Evolutionary conservation across 2,888 invertebrate genomes (phyloP).

Genomic region (Agonopterix heracliana): DNA sequence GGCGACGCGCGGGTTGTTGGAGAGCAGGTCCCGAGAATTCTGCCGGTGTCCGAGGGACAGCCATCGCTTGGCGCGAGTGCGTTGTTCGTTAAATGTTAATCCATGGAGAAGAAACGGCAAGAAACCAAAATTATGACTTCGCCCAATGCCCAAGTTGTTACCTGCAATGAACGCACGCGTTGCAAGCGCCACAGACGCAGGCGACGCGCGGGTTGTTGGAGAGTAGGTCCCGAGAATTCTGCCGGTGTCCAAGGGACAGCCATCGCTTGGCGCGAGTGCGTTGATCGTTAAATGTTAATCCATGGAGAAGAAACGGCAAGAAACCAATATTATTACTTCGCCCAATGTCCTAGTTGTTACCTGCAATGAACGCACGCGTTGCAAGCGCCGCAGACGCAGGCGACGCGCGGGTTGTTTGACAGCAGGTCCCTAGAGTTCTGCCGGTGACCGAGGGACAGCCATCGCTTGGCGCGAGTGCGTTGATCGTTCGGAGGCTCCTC

Average conservation of each 20-base stretch:
- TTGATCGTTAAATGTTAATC: slow-evolving; percentile 20
- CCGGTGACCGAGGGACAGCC: slow-evolving; percentile 29
- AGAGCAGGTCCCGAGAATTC: slow-evolving; percentile 46
- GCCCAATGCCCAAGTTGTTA: slow-evolving; percentile 10
- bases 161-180: slow-evolving; percentile 54
- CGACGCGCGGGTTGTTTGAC: slow-evolving; percentile 52
- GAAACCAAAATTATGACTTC: no score
- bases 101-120: no score
- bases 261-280: slow-evolving; percentile 40
- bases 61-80: slow-evolving; percentile 43
- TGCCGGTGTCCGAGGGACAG: slow-evolving; percentile 28
- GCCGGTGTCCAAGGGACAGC: slow-evolving; percentile 30
- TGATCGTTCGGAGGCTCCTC: slow-evolving; percentile 32
- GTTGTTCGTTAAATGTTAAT: slow-evolving; percentile 21
- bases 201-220: slow-evolving; percentile 54
- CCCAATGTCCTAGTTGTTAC: slow-evolving; percentile 17
- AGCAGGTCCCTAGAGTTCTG: slow-evolving; percentile 45
- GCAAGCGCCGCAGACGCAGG: slow-evolving; percentile 58
- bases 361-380: slow-evolving; percentile 52
- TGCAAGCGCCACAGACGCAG: slow-evolving; percentile 56
- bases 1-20: slow-evolving; percentile 51
- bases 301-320: no score
- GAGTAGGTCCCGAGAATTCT: slow-evolving; percentile 44
- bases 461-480: slow-evolving; percentile 37
- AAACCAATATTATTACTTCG: no score